Conservation (phyloP, 2,797 vertebrate genomes). For the Anguilla pacifica region DNA sequence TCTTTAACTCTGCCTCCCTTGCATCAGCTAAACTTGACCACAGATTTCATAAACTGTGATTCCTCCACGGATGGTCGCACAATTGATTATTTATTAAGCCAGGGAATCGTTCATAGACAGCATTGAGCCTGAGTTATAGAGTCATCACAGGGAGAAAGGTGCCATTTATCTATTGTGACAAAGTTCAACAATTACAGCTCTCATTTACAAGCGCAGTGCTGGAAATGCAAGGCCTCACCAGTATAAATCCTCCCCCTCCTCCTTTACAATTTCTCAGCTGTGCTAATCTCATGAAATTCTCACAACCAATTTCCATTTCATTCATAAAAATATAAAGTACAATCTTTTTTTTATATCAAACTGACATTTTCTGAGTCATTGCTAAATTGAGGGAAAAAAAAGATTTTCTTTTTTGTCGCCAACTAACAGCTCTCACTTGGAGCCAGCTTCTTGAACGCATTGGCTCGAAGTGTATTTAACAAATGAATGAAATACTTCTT, state of each 20-base stretch:
- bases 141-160: constrained; percentile 60
- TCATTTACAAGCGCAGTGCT: constrained; percentile 29
- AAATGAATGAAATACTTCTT: not conserved
- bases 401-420: not conserved
- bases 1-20: constrained; percentile 58
- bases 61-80: constrained; percentile 59
- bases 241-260: constrained; percentile 23
- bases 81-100: constrained; percentile 87
- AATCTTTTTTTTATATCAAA: not conserved
- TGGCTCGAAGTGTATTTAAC: not conserved
- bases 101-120: constrained; percentile 61
- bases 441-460: not conserved
- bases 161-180: constrained; percentile 71
- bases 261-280: constrained; percentile 39
- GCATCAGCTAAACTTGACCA: constrained; percentile 55
- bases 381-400: too few species aligned
- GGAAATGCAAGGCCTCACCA: constrained; percentile 39
- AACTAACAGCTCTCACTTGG: not conserved
- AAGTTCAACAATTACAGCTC: constrained; percentile 39
- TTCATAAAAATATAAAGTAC: not conserved
- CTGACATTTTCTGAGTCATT: not conserved
- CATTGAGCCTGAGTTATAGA: constrained; percentile 43
- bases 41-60: constrained; percentile 49
- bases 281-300: constrained; percentile 18
- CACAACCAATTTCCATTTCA: not conserved